phyloP scores from a whole-genome alignment of 1,140 invertebrate genomes.

The Pentalonia nigronervosa region DNA sequence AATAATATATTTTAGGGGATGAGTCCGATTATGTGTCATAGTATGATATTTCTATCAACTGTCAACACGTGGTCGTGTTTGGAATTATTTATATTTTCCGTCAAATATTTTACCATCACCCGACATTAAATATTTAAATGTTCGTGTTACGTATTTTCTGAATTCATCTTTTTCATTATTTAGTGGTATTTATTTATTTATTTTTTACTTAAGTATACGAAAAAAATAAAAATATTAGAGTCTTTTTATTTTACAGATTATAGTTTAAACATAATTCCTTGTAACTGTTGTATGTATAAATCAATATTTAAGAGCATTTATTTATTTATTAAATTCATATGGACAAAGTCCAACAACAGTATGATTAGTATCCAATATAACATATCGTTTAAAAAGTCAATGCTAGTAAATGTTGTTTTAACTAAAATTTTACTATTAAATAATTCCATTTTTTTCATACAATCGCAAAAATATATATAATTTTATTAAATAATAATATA shows the following conservation, averaged over 20 bases:
- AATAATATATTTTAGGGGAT: not conserved
- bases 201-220: not conserved
- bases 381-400: not conserved
- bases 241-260: not conserved
- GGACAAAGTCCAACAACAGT: not conserved
- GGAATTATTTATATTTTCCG: not conserved
- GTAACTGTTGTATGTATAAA: not conserved
- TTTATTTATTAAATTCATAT: not conserved
- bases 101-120: not conserved
- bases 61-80: not conserved
- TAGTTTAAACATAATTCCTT: not conserved
- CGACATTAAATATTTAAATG: not conserved
- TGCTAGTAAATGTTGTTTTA: not conserved
- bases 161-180: not conserved
- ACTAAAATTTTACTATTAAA: not conserved
- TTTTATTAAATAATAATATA: not conserved
- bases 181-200: not conserved
- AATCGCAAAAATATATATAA: not conserved
- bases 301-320: not conserved
- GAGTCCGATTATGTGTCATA: not conserved
- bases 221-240: not conserved
- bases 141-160: not conserved
- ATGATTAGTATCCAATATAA: not conserved
- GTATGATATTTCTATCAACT: not conserved
- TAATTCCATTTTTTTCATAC: not conserved